Evolutionary conservation across 1,140 invertebrate genomes (phyloP).

Genomic region (Euborellia annulipes): DNA sequence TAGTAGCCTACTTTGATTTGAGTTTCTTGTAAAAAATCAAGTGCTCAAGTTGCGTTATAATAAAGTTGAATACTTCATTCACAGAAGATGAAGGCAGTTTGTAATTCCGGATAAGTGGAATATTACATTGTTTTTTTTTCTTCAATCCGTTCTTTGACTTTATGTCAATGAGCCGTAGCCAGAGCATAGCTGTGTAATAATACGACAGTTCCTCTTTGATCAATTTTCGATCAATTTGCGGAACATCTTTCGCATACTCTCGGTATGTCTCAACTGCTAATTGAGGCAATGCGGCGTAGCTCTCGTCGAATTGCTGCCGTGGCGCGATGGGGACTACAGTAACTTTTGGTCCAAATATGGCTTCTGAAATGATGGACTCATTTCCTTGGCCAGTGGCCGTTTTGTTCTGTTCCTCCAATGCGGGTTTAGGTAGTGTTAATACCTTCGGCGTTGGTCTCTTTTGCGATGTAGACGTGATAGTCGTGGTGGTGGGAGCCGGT

Average conservation of each 20-base stretch:
- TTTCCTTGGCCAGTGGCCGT: not conserved
- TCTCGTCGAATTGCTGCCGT: not conserved
- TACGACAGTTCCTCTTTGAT: not conserved
- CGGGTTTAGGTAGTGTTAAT: no score
- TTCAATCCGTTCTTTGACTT: constrained; percentile 12
- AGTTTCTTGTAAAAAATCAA: no score
- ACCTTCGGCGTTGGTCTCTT: no score
- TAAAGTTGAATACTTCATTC: no score
- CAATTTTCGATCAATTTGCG: not conserved
- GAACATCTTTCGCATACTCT: not conserved
- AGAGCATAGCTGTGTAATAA: not conserved
- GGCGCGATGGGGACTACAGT: not conserved
- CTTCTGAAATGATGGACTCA: not conserved
- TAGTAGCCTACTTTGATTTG: no score
- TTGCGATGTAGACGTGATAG: no score
- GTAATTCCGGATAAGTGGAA: no score
- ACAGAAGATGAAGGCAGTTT: no score
- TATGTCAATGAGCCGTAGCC: constrained; percentile 3
- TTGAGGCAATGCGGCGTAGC: not conserved
- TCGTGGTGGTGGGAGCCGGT: no score
- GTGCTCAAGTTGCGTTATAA: no score
- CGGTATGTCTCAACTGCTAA: not conserved
- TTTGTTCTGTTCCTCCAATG: no score
- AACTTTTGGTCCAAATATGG: constrained; percentile 1
- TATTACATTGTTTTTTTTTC: no score